phyloP scores from a whole-genome alignment of 2,888 invertebrate genomes.

The Tetrapedia diversipes region DNA sequence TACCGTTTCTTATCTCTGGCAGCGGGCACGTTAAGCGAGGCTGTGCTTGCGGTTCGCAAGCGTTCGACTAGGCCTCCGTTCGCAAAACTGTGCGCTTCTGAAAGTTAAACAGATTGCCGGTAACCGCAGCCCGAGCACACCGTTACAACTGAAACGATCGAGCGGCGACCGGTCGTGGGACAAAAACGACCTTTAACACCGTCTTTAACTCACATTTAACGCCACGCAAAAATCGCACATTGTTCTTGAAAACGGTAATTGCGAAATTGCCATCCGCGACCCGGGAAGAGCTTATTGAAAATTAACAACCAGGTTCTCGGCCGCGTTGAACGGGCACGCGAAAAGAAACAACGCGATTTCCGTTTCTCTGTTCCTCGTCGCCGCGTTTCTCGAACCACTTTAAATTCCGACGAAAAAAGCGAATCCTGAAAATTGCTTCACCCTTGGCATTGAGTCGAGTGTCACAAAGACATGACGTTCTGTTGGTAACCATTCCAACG shows the following conservation, averaged over 20 bases:
- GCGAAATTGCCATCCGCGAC: not conserved
- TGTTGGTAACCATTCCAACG: slow-evolving; percentile 27
- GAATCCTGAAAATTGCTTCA: slow-evolving; percentile 33
- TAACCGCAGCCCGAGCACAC: not conserved
- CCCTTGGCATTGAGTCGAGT: slow-evolving; percentile 29
- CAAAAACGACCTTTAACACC: slow-evolving; percentile 19
- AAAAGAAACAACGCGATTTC: not conserved
- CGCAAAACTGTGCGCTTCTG: not conserved
- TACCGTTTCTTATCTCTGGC: no score
- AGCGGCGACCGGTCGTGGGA: not conserved
- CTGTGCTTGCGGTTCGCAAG: no score
- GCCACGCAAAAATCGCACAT: not conserved
- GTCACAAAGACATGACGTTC: slow-evolving; percentile 43
- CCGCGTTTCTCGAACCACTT: slow-evolving; percentile 6
- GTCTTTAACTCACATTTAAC: not conserved
- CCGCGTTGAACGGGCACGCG: not conserved
- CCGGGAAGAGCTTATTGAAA: not conserved
- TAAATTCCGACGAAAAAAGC: slow-evolving; percentile 23
- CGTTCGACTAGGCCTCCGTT: no score
- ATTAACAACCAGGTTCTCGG: not conserved
- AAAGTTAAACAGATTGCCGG: not conserved
- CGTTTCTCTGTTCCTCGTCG: no score
- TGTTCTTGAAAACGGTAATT: slow-evolving; percentile 1
- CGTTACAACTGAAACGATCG: not conserved
- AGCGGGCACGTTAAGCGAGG: no score